phyloP scores from a whole-genome alignment of 1,140 invertebrate genomes.

The Procambarus clarkii region DNA sequence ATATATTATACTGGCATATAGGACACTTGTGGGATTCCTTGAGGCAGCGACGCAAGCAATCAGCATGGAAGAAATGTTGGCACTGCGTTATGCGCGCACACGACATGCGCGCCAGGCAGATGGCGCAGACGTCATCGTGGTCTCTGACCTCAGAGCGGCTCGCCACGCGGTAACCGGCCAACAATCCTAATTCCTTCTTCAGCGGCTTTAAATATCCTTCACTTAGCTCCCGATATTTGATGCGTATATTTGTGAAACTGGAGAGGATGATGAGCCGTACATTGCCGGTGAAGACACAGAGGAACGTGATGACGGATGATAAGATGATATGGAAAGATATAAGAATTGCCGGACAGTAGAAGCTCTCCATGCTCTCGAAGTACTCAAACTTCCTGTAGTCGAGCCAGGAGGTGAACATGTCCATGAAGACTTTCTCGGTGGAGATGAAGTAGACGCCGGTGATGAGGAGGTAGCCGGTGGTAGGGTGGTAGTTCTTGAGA shows the following conservation, averaged over 20 bases:
- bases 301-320: constrained; percentile 63
- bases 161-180: constrained; percentile 82
- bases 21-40: constrained; percentile 85
- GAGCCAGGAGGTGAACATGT: constrained; percentile 54
- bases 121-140: constrained; percentile 95
- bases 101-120: constrained; percentile 95
- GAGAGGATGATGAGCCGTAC: constrained; percentile 80
- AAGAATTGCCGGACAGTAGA: constrained; percentile 70
- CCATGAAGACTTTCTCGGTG: constrained; percentile 81
- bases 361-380: constrained; percentile 72
- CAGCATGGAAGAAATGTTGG: constrained; percentile 95
- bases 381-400: constrained; percentile 66
- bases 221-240: constrained; percentile 81
- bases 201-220: constrained; percentile 79
- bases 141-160: constrained; percentile 82
- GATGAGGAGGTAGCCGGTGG: constrained; percentile 80
- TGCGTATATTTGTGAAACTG: constrained; percentile 82
- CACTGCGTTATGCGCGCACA: constrained; percentile 95
- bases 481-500: constrained; percentile 84
- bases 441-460: constrained; percentile 84
- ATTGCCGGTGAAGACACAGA: constrained; percentile 78
- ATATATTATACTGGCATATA: constrained; percentile 76
- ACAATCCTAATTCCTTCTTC: constrained; percentile 79
- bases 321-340: constrained; percentile 59
- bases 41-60: constrained; percentile 96